Evolutionary conservation across 1,140 invertebrate species (phyloP).

Genomic region (Heterodera carotae): DNA sequence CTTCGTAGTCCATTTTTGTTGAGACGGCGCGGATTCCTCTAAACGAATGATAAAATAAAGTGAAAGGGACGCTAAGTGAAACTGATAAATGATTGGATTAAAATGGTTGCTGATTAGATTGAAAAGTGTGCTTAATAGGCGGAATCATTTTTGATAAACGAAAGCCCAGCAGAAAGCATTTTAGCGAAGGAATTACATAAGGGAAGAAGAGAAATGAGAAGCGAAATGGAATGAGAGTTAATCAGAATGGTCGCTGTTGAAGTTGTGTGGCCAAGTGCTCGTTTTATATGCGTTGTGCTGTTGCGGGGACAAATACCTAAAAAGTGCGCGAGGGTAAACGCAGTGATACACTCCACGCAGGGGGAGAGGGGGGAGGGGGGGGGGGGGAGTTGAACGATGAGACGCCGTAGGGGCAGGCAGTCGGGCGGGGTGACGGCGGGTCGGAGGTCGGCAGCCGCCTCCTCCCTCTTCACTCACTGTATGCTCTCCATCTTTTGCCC

Average conservation of each 20-base stretch:
- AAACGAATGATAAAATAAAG: too few species aligned
- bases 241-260: background rate
- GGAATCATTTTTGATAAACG: background rate
- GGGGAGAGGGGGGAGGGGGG: too few species aligned
- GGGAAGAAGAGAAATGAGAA: background rate
- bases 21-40: too few species aligned
- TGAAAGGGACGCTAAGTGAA: too few species aligned
- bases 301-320: background rate
- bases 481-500: background rate
- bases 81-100: too few species aligned
- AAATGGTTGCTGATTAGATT: background rate
- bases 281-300: constrained; percentile 2
- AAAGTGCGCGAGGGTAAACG: background rate
- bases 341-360: background rate
- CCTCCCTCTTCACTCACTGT: too few species aligned
- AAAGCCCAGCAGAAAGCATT: background rate
- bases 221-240: background rate
- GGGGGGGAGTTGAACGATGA: too few species aligned
- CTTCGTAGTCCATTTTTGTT: constrained; percentile 43
- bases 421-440: background rate
- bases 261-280: background rate
- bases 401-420: too few species aligned
- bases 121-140: background rate
- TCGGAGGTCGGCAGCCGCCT: background rate
- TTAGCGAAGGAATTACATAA: background rate